Percentiles rank a stretch among this genome's conserved stretches.
These are phyloP conservation scores for Chrysoperla carnea DNA, from an alignment of 1,140 invertebrate genomes.

Conservation along the genomic window DNA sequence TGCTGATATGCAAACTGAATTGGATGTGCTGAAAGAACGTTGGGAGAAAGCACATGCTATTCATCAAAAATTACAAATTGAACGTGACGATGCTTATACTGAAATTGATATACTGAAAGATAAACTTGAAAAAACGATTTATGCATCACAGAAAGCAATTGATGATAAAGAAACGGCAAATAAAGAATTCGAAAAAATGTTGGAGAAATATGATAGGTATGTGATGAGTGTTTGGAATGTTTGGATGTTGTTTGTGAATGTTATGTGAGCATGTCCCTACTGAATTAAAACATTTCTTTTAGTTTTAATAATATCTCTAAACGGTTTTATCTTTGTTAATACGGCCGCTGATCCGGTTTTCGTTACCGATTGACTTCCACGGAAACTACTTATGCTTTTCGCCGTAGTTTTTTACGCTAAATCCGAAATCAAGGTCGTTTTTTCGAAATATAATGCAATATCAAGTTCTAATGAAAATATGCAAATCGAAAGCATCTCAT, in stretches of 20 bases:
- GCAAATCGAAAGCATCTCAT: too few species aligned
- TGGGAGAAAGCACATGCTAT: constrained; percentile 72
- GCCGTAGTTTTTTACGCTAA: too few species aligned
- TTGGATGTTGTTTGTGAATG: constrained; percentile 3
- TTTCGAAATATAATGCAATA: too few species aligned
- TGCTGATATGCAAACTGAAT: constrained; percentile 64
- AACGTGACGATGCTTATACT: constrained; percentile 64
- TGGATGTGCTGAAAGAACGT: constrained; percentile 70
- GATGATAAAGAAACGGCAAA: constrained; percentile 76
- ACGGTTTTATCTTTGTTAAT: too few species aligned
- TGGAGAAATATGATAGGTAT: constrained; percentile 86
- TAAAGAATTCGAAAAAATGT: constrained; percentile 80
- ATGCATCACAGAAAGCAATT: constrained; percentile 57
- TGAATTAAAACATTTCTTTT: neutral
- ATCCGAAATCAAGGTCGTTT: too few species aligned
- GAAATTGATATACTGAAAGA: constrained; percentile 79
- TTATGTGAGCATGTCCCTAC: constrained; percentile 13
- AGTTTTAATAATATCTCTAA: neutral
- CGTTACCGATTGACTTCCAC: too few species aligned
- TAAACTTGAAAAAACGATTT: constrained; percentile 71
- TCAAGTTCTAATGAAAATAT: too few species aligned
- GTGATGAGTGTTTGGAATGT: constrained; percentile 12
- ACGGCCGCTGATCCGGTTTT: too few species aligned
- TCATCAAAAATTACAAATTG: constrained; percentile 73
- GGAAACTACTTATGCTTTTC: too few species aligned